These are phyloP conservation scores for Odontocolon sp. DNA, from an alignment of 2,888 invertebrate species.

Conservation along the genomic window DNA sequence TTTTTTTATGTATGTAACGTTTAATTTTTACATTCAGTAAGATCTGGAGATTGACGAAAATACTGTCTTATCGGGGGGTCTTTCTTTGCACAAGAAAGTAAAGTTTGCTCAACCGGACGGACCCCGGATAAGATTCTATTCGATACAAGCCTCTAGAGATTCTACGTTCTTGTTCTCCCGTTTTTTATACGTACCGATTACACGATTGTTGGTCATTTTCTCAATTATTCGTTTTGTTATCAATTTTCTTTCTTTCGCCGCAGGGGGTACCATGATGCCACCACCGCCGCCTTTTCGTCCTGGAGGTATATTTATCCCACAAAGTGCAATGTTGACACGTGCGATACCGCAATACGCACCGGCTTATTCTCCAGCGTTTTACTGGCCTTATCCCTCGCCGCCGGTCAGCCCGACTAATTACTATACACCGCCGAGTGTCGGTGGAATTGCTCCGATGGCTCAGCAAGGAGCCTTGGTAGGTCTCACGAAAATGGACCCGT, in stretches of 20 bases:
- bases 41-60: no score
- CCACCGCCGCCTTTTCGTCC: constrained; percentile 80
- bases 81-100: constrained; percentile 21
- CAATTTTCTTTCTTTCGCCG: constrained; percentile 64
- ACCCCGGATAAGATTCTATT: constrained; percentile 15
- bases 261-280: constrained; percentile 85
- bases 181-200: constrained; percentile 66
- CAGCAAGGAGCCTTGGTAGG: constrained; percentile 72
- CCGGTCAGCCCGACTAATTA: constrained; percentile 96
- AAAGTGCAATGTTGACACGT: constrained; percentile 81
- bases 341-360: constrained; percentile 83
- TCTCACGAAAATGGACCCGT: constrained; percentile 49
- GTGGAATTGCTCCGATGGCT: constrained; percentile 75
- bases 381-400: constrained; percentile 97
- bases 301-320: constrained; percentile 83
- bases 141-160: no score
- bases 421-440: constrained; percentile 85
- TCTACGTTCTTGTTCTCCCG: no score
- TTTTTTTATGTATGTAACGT: constrained; percentile 69
- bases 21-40: constrained; percentile 63
- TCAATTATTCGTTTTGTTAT: background rate
- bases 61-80: no score
- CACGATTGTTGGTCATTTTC: constrained; percentile 29
- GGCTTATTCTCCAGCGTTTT: constrained; percentile 86
- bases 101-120: constrained; percentile 24